A percentile compares a stretch with the other conserved stretches of the same genome.
Evolutionary conservation across 2,113 vertebrate species (phyloP).

Genomic region (Zootoca vivipara): DNA sequence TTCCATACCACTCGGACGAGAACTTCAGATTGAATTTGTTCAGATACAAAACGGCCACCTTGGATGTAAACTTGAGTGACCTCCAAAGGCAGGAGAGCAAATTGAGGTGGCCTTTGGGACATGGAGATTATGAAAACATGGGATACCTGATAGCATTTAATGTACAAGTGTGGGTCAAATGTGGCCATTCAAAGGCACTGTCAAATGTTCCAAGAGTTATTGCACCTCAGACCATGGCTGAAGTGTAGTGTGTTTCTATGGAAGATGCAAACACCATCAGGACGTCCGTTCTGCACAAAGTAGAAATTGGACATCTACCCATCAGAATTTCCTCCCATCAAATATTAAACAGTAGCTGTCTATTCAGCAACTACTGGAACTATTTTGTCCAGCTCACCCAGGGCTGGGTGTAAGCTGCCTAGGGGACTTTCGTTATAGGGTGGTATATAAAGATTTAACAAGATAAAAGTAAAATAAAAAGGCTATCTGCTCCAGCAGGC

Average conservation of each 20-base stretch:
- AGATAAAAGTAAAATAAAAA: no score
- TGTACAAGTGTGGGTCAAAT: background rate
- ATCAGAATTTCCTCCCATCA: no score
- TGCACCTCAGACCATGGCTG: background rate
- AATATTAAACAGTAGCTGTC: no score
- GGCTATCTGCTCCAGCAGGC: background rate
- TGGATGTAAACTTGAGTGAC: background rate
- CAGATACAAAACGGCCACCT: background rate
- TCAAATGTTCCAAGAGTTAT: background rate
- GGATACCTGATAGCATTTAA: background rate
- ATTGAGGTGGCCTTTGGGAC: background rate
- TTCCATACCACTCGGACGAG: background rate
- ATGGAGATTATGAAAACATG: background rate
- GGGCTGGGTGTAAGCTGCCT: no score
- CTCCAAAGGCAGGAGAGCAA: background rate
- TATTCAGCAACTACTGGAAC: no score
- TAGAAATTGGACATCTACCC: no score
- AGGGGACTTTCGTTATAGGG: no score
- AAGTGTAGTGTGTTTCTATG: background rate
- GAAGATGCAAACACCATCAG: background rate
- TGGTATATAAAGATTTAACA: no score
- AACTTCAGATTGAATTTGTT: background rate
- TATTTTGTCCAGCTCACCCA: no score
- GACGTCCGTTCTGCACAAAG: no score
- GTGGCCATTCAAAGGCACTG: no score